phyloP scores from a whole-genome alignment of 2,888 invertebrate genomes.

The Scrobipalpa atriplicella region DNA sequence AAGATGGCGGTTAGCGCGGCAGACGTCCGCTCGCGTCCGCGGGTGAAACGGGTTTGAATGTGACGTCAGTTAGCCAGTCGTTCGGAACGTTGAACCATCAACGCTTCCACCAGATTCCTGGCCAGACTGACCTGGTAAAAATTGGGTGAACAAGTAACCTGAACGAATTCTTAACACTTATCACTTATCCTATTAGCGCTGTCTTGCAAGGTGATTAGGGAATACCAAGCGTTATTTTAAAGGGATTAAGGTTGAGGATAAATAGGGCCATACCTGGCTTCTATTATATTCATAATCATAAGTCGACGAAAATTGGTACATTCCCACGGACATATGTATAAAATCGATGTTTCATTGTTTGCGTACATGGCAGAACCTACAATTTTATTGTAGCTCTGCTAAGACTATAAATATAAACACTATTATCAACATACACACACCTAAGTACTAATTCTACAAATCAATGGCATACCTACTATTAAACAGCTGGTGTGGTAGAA shows the following conservation, averaged over 20 bases:
- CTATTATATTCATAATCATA: background rate
- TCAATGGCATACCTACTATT: no score
- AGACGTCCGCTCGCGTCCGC: conserved; percentile 44
- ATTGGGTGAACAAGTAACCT: conserved; percentile 45
- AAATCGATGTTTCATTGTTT: background rate
- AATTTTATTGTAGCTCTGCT: background rate
- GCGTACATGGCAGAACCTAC: no score
- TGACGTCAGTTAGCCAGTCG: background rate
- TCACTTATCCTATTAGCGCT: conserved; percentile 28
- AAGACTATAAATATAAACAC: background rate
- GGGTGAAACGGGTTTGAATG: conserved; percentile 40
- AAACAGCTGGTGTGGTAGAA: no score
- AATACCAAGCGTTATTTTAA: conserved; percentile 13
- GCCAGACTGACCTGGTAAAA: conserved; percentile 46
- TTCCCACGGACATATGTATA: background rate
- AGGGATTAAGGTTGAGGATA: conserved; percentile 11
- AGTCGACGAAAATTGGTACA: background rate
- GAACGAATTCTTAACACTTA: conserved; percentile 39
- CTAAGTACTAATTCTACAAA: no score
- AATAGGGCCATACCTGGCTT: background rate
- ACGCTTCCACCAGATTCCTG: background rate
- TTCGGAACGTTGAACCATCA: conserved; percentile 27
- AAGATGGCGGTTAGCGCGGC: background rate
- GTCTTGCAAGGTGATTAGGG: conserved; percentile 28
- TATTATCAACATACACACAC: background rate